Base-by-base conservation (phyloP, 2,113 vertebrate species). In the Illadopsis cleaveri region DNA sequence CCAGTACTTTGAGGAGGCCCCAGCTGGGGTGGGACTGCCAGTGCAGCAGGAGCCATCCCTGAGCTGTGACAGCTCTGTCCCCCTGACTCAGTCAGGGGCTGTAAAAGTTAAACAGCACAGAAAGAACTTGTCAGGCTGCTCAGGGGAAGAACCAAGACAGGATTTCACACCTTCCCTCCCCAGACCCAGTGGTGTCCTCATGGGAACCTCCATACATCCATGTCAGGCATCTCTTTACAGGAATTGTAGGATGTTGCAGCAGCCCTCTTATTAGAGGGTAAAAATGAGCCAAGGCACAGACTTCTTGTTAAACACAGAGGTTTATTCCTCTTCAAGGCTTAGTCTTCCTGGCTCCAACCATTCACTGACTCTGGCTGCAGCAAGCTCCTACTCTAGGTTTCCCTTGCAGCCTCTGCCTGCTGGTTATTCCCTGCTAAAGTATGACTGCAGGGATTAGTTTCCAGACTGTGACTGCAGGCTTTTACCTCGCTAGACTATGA, bases 41-140 rank as follows among this genome's bases (percentile, higher is more conserved):
- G 7, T 5, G 61, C 66, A 11, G 21, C 40, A 20, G n/a, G 73
- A 80, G 2, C 37, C 24, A 33, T 10, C 45, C 19, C 11, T 0
- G 3, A 11, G 33, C 28, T 76, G 42, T 45, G 83, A 28, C 64
- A 85, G 62, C 54, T 69, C 71, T 53, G 12, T 24, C 16, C 2
- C 12, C 27, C 1, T 19, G 37, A 0, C 40, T 8, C 25, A 30
- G 11, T 4, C n/a, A 3, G 6, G 10, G 60, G 25, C 25, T 64
- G n/a, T 5, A 8, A 13, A 38, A 47, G 44, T 25, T 5, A 50
- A 62, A 33, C 12, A 62, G 72, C 77, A 57, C 58, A 61, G 60
- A 45, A 86, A 12, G 44, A 40, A 24, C 86, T 57, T 76, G 70
- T 60, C 64, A 69, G 30, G 82, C 12, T 71, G 69, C 51, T 78